Evolutionary conservation across 2,888 invertebrate species (phyloP), one percentile per base, ranked within the genome.

Genomic region (Orchesella flavescens): DNA sequence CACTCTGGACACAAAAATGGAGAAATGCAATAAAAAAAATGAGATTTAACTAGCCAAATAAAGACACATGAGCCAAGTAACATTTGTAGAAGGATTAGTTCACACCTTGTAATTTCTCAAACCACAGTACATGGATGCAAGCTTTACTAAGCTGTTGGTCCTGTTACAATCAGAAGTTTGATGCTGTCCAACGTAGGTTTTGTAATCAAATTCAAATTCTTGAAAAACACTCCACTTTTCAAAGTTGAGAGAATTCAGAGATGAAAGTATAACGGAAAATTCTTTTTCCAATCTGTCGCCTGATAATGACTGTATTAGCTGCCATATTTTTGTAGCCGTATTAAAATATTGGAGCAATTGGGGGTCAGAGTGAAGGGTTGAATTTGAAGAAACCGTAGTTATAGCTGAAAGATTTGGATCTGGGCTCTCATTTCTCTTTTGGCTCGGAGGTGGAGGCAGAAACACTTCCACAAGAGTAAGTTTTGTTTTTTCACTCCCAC

Each of bases 281-380:
- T 86, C 79, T 72, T 75, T 88, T 89, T 90, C 90, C 87, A 89
- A 89, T 73, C 89, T 88, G 23, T 90, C 87, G 9, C 89, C 89
- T 72, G 89, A 89, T 15, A 89, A 87, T 1, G 90, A 88, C 88
- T 95, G 94, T 49, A 97, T 90, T 59, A 97, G 90, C 89, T 96
- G 95, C 95, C 96, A 97, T 89, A 96, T 95, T 89, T 94, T 95
- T 0, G 95, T 94, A 15, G 96, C 95, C 89, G 95, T 93, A 86
- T 94, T 92, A 89, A 97, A 95, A 87, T 95, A 95, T 89, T 93
- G 93, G 3, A 90, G 72, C 10, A 88, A 55, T 55, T 83, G 76
- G 17, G 87, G 80, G 59, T 84, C 84, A 9, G 81, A 78, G n/a
- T 89, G 80, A 89, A 89, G 85, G 74, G 88, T 85, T 19, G 87